Percentiles rank a stretch among this genome's conserved stretches.
Evolutionary conservation across 2,797 vertebrate genomes (phyloP).

Genomic region (Craterocephalus amniculus): DNA sequence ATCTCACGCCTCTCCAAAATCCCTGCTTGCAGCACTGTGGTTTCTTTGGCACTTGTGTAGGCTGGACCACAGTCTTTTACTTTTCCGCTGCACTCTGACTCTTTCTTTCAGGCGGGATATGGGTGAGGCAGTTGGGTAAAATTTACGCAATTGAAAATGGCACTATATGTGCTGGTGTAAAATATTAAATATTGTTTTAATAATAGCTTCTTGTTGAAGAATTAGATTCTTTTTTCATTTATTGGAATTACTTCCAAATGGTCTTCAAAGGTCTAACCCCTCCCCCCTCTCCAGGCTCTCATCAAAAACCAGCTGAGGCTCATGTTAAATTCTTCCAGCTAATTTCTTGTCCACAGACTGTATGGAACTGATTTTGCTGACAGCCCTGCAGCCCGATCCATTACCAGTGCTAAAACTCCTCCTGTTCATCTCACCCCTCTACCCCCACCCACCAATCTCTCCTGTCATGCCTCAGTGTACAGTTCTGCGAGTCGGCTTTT

Average conservation of each 20-base stretch:
- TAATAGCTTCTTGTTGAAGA: conserved; percentile 22
- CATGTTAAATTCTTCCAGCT: conserved; percentile 22
- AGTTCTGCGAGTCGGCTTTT: conserved; percentile 66
- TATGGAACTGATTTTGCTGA: conserved; percentile 40
- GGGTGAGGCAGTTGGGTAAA: conserved; percentile 29
- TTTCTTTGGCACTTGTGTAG: conserved; percentile 25
- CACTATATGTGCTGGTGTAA: background rate
- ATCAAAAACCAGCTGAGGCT: conserved; percentile 31
- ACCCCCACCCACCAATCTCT: conserved; percentile 8
- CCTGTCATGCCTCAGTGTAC: conserved; percentile 60
- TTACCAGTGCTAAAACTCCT: conserved; percentile 37
- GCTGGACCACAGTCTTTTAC: conserved; percentile 32
- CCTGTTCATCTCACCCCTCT: conserved; percentile 15
- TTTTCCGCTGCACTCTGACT: conserved; percentile 20
- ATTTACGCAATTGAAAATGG: conserved; percentile 23
- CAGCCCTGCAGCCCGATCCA: conserved; percentile 41
- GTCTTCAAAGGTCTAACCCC: background rate
- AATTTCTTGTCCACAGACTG: conserved; percentile 34
- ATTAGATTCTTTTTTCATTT: background rate
- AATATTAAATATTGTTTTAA: conserved; percentile 29
- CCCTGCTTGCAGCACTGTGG: conserved; percentile 26
- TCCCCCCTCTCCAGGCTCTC: conserved; percentile 2
- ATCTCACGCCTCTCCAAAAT: conserved; percentile 42
- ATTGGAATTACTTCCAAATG: conserved; percentile 17
- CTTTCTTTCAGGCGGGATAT: conserved; percentile 40